phyloP scores from a whole-genome alignment of 2,113 vertebrate genomes.

The Prionailurus viverrinus region DNA sequence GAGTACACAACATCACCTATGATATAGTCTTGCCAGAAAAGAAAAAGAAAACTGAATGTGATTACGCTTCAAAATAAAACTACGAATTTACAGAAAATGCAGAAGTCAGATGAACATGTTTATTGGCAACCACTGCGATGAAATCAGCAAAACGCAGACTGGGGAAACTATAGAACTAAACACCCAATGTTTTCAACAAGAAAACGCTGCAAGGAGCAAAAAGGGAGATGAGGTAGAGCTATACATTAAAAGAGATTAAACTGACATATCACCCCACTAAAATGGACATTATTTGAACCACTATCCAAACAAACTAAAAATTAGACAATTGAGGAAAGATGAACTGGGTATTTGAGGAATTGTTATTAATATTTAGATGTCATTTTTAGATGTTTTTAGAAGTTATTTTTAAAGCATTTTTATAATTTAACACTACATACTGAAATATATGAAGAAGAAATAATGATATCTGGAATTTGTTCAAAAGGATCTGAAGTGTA shows the following conservation, averaged over 20 bases:
- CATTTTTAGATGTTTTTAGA: neutral
- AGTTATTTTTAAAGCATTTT: neutral
- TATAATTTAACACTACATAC: neutral
- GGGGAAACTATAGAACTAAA: neutral
- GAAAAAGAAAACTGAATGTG: neutral
- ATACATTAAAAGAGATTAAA: neutral
- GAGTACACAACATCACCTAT: neutral
- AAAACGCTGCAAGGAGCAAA: neutral
- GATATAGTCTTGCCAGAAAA: neutral
- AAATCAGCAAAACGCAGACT: neutral
- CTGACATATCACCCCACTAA: neutral
- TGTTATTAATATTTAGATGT: neutral
- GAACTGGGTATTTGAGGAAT: neutral
- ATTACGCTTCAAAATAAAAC: neutral
- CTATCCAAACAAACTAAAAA: constrained; percentile 35
- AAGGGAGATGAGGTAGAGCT: neutral
- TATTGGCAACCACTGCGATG: neutral
- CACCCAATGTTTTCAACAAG: neutral
- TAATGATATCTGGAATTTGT: neutral
- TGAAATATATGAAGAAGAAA: neutral
- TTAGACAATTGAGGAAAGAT: neutral
- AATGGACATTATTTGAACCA: neutral
- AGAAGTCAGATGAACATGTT: neutral
- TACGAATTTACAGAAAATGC: neutral
- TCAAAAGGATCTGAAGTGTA: neutral